Conservation (phyloP, 1,140 invertebrate species). For the Alviniconcha marisindica region DNA sequence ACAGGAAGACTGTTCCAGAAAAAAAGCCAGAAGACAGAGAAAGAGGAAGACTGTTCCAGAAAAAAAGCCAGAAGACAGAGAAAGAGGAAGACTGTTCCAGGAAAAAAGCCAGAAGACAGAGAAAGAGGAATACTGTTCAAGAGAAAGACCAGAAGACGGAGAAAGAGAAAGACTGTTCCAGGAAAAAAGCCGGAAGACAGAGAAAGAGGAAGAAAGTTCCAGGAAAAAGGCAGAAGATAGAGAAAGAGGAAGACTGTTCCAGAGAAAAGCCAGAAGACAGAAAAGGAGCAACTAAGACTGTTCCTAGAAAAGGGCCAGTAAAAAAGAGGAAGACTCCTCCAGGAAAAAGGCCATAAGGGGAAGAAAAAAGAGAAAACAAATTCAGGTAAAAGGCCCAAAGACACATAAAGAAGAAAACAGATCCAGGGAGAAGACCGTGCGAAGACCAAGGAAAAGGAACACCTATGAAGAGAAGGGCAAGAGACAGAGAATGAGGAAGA, state of each 20-base stretch:
- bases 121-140: background rate
- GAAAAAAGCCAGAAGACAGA: background rate
- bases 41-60: background rate
- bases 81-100: background rate
- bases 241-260: background rate
- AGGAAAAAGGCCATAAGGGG: background rate
- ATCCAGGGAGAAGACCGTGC: slow-evolving; percentile 31
- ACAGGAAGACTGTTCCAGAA: background rate
- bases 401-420: slow-evolving; percentile 52
- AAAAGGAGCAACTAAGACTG: slow-evolving; percentile 24
- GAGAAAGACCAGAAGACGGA: no score
- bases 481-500: slow-evolving; percentile 33
- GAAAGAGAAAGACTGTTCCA: no score
- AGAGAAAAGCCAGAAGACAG: background rate
- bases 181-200: background rate
- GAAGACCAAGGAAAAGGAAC: background rate
- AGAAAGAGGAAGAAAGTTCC: background rate
- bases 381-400: slow-evolving; percentile 39
- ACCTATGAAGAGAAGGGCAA: background rate
- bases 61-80: background rate
- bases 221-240: slow-evolving; percentile 2
- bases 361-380: background rate
- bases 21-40: background rate
- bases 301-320: no score
- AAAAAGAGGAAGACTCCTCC: slow-evolving; percentile 40